Percentiles rank a stretch among this genome's conserved stretches.
Conservation (phyloP, 2,888 invertebrate genomes). For the Belgica antarctica region DNA sequence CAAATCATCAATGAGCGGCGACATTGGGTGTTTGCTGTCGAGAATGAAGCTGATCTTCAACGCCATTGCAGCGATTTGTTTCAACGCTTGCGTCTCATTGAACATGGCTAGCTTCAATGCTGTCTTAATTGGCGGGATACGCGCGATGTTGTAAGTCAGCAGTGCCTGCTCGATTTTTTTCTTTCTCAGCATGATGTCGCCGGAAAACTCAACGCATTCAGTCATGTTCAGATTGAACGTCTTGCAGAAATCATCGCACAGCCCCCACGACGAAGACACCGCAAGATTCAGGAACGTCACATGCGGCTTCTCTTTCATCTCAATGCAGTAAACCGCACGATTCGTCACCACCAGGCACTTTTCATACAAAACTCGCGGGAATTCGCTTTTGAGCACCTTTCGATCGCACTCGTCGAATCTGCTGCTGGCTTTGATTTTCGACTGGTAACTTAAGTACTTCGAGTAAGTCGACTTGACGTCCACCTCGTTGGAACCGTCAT, state of each 20-base stretch:
- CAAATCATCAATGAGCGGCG: conserved; percentile 49
- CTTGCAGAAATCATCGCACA: conserved; percentile 55
- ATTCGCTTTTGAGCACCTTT: conserved; percentile 53
- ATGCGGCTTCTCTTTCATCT: conserved; percentile 53
- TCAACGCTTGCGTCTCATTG: conserved; percentile 54
- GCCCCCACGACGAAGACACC: conserved; percentile 50
- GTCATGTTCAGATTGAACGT: conserved; percentile 54
- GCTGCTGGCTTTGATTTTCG: conserved; percentile 45
- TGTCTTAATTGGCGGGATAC: conserved; percentile 58
- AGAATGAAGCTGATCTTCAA: conserved; percentile 52
- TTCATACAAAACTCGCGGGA: conserved; percentile 54
- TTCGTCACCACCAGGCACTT: conserved; percentile 55
- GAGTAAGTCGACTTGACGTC: conserved; percentile 41
- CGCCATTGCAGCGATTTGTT: conserved; percentile 56
- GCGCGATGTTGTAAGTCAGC: conserved; percentile 75
- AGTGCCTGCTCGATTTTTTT: conserved; percentile 74
- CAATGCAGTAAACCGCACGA: conserved; percentile 54
- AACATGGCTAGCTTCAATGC: conserved; percentile 56
- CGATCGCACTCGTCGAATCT: conserved; percentile 51
- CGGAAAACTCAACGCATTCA: conserved; percentile 68
- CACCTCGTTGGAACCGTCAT: neutral
- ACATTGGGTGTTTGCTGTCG: conserved; percentile 50
- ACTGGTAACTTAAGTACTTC: conserved; percentile 35
- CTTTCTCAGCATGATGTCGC: conserved; percentile 74
- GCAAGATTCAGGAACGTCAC: conserved; percentile 54